Base-by-base conservation (phyloP, 2,797 vertebrate genomes). In the Alauda arvensis region DNA sequence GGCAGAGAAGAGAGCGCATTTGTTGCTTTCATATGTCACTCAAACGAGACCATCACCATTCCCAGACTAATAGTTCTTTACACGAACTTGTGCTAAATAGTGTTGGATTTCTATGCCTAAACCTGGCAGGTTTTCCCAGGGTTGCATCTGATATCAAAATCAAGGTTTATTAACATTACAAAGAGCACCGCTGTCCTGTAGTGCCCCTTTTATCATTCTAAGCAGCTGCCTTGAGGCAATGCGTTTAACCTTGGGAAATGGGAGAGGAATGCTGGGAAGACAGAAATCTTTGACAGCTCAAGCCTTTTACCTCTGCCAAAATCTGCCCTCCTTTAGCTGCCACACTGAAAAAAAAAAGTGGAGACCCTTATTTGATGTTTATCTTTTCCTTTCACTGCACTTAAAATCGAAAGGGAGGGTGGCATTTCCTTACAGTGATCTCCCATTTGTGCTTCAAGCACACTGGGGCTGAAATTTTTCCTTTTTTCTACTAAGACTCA, bases 161-260 rank as follows among this genome's bases (percentile, higher is more conserved):
- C 96, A 95, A 94, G 95, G 92, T 95, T 97, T 97, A 98, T 98
- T 97, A 97, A 96, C 97, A 97, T 97, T 97, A 97, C 97, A 98
- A 97, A 98, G 97, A 96, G 94, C 96, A 91, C 91, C 83, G 93
- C 96, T 94, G 95, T 97, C 96, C 95, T 96, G 95, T 94, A 95
- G 94, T 93, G 95, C 96, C 95, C 96, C 95, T 97, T 97, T 97
- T 97, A 97, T 97, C 97, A 97, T 97, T 96, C 95, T 80, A 95
- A 97, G 96, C 97, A 96, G 95, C 95, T 96, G 96, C 96, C 96
- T 97, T 69, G 77, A 96, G 97, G 97, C 96, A 96, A 93, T 62
- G 68, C 74, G 69, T 96, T 97, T 97, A 97, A 98, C 97, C 97
- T 98, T 97, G 97, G 97, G 97, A 98, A 95, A 97, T 95, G 94